Conservation (phyloP, 2,113 vertebrate genomes). For the Nothobranchius furzeri region DNA sequence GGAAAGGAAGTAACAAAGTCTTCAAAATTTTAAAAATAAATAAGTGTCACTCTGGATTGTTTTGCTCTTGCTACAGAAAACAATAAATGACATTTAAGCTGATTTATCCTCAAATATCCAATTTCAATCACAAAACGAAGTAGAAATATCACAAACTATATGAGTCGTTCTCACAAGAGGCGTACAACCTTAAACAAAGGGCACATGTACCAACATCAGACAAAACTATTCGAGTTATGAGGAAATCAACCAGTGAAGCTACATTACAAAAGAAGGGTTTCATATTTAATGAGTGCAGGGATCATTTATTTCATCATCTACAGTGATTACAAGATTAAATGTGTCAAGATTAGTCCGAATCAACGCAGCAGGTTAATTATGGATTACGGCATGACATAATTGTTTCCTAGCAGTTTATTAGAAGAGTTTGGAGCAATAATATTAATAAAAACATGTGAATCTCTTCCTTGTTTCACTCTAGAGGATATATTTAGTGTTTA, state of each 20-base stretch:
- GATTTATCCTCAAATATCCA: no score
- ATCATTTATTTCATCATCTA: not conserved
- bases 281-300: not conserved
- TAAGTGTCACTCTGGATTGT: no score
- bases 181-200: not conserved
- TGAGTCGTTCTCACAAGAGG: not conserved
- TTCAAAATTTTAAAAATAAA: no score
- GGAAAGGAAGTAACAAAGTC: not conserved
- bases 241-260: not conserved
- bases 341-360: constrained; percentile 2
- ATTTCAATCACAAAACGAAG: not conserved
- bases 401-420: constrained; percentile 2
- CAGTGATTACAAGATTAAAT: constrained; percentile 2
- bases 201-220: not conserved
- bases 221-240: constrained; percentile 2
- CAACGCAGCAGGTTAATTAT: not conserved
- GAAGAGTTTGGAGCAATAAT: not conserved
- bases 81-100: no score
- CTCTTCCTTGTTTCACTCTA: not conserved
- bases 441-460: not conserved
- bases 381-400: not conserved
- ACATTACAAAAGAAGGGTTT: not conserved
- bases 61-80: no score
- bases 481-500: not conserved
- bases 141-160: not conserved